Evolutionary conservation across 2,888 invertebrate genomes (phyloP).

Genomic region (Calameuta pallipes): DNA sequence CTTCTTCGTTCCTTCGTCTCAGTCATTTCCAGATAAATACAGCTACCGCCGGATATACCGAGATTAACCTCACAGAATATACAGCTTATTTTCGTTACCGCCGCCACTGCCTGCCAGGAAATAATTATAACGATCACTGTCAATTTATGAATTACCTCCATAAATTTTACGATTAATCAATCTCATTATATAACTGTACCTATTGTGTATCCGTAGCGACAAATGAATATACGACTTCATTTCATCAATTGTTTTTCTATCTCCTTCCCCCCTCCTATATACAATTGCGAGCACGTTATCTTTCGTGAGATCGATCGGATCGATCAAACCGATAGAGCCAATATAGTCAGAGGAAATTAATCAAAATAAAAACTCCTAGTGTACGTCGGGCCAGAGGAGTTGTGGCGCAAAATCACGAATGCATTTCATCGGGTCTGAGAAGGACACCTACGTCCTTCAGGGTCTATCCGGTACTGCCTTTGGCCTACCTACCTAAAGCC

Average conservation of each 20-base stretch:
- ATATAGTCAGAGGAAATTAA: background rate
- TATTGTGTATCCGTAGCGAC: background rate
- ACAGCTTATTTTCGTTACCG: slow-evolving; percentile 31
- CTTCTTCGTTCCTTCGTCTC: background rate
- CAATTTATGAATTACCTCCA: slow-evolving; percentile 18
- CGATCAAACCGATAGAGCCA: background rate
- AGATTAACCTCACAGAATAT: background rate
- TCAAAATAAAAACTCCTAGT: background rate
- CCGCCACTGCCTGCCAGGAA: slow-evolving; percentile 22
- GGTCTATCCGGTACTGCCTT: background rate
- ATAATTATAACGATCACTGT: slow-evolving; percentile 43
- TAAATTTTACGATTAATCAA: background rate
- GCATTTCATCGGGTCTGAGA: background rate
- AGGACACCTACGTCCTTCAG: background rate
- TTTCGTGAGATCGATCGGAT: background rate
- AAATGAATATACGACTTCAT: background rate
- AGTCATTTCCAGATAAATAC: background rate
- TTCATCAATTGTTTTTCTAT: background rate
- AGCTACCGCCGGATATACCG: background rate
- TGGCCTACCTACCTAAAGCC: background rate
- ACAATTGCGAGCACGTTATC: background rate
- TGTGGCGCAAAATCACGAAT: background rate
- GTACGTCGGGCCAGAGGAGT: background rate
- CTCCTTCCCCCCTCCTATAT: background rate
- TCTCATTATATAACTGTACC: background rate